Base-by-base conservation (phyloP, 2,888 invertebrate species). In the Chloroclystis v-ata region DNA sequence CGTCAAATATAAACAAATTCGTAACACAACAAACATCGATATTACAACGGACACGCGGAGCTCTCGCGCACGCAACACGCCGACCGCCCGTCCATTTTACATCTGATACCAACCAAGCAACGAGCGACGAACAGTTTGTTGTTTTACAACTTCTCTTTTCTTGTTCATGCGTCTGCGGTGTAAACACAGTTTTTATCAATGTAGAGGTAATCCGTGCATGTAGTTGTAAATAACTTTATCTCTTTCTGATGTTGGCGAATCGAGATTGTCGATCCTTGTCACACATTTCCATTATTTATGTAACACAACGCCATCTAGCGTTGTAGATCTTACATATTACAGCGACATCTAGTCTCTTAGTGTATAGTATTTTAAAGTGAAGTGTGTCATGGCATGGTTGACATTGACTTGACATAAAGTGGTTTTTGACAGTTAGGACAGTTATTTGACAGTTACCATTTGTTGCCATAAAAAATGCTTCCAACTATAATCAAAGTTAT, bases 91-190 rank as follows among this genome's bases (percentile, higher is more conserved):
- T 80, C 84, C 87, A 85, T 85, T 87, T 85, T 85, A 85, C 88
- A 82, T 87, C 86, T 87, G 86, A 88, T 86, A 83, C 84, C 84
- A 82, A 83, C 74, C 79, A 76, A 82, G 82, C 81, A 82, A 74
- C 69, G 69, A 66, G 60, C 43, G 11, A 57, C 63, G 69, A 66
- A 64, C 73, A 69, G 77, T 75, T 86, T 85, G 87, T 86, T 86
- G 86, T 86, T 85, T 84, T 84, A 85, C 86, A 84, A 86, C 84
- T 84, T 86, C 86, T 86, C 84, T 84, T 85, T 84, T 82, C 84
- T 79, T 85, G 83, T 84, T 72, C 76, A 76, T 72, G 74, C 74
- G 75, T 72, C 72, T 71, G 74, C 72, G 71, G 42, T 38, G 38
- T 42, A 35, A 70, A 69, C 60, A 55, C 65, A 69, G 54, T 26